Evolutionary conservation across 2,888 invertebrate species (phyloP), one percentile per base, ranked within the genome.

Genomic region (Matsumyia berberina): DNA sequence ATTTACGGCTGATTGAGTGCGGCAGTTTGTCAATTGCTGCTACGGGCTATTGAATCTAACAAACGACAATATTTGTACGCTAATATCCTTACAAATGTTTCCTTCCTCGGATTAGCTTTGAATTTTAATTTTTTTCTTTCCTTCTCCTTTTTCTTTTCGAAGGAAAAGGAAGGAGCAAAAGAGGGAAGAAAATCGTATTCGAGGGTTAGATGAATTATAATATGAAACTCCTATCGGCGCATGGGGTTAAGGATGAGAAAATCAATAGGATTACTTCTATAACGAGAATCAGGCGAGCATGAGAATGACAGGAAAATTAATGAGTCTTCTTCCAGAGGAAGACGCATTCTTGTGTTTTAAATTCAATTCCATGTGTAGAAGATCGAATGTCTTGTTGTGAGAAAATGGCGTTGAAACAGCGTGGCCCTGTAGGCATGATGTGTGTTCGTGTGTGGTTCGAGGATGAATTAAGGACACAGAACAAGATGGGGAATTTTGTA

Each of bases 301-400:
- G 80, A 49, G 77, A 77, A 66, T 82, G 82, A 82, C 82, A 82
- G 82, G 77, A 77, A 72, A 82, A 82, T 82, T 72, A 82, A 82
- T 82, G 82, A 77, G 72, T 77, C 64, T 70, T 80, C 62, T 51
- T 24, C 37, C 0, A 39, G 53, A 73, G 33, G 53, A 55, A 60
- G 67, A 82, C 79, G 69, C 64, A 79, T 85, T 70, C 80, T 85
- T 85, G 74, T 74, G 46, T 74, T 85, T 70, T 79, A 57, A 80
- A 80, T 76, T 80, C 80, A 29, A 85, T 76, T 64, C 46, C 31
- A 1, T 74, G 53, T 78, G 66, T 42, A 42, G 29, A 44, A 49
- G 60, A 83, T 73, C 73, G 72, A 73, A 79, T 83, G 57, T 73
- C 73, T 79, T 70, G 49, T 70, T 76, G 64, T 35, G 24, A 15